Evolutionary conservation across 2,888 invertebrate species (phyloP), one percentile per base, ranked within the genome.

Genomic region (Bugulina stolonifera): DNA sequence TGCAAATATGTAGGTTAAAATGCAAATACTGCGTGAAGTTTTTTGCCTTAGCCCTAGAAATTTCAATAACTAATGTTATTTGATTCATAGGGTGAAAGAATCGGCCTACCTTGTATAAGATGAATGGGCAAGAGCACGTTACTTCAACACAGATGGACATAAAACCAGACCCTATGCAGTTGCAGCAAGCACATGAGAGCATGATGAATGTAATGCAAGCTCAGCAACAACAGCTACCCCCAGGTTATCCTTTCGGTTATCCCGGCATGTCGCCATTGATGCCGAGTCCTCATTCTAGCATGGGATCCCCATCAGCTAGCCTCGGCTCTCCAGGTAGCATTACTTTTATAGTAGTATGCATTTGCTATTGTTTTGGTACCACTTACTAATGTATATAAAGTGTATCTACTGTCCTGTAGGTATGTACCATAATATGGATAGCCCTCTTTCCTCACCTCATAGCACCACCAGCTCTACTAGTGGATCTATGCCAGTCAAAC

Each of bases 401-500:
- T 52, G 23, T 57, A n/a, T 18, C 52, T 52, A 5, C 25, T 55
- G 18, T 25, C 22, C 32, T 64, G 29, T 32, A 64, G 64, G 64
- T 32, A 64, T 64, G 64, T 64, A 64, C n/a, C 64, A 64, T 64
- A 64, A 64, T 32, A 22, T 64, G 18, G 64, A 64, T 32, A 64
- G 64, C 32, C 64, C 64, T 14, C 5, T 64, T 2, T 64, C 64
- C 34, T 64, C 64, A 14, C 64, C 64, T 14, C 64, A 64, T 32
- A 64, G 64, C 32, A 64, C 64, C 3, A 64, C 64, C 5, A 64
- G 64, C 32, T 64, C 64, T 64, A 64, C 64, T 14, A n/a, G n/a
- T n/a, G 34, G 64, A 3, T 2, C 5, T 10, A 32, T 27, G 10
- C 70, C 43, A 29, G 27, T 94, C 73, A 97, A 97, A 85, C 96